Evolutionary conservation across 2,113 vertebrate species (phyloP).

Genomic region (Lagopus muta): DNA sequence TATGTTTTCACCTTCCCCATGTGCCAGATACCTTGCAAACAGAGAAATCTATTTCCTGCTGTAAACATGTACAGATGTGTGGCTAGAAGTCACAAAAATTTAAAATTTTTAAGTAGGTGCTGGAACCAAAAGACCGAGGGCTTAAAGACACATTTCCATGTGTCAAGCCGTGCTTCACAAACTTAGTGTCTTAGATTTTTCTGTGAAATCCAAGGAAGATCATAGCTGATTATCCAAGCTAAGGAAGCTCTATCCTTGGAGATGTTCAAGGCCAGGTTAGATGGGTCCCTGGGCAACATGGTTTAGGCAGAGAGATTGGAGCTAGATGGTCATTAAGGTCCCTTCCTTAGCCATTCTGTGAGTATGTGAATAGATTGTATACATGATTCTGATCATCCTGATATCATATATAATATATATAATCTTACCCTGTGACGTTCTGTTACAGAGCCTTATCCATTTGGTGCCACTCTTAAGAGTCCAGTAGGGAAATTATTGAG

Average conservation of each 20-base stretch:
- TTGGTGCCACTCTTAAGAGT: background rate
- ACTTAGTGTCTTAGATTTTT: background rate
- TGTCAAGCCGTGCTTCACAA: background rate
- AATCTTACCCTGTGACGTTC: background rate
- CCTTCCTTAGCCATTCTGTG: background rate
- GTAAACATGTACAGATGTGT: background rate
- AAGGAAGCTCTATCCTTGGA: background rate
- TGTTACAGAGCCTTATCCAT: background rate
- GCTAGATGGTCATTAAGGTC: background rate
- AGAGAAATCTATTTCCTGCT: background rate
- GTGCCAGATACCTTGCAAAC: background rate
- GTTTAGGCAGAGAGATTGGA: background rate
- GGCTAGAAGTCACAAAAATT: background rate
- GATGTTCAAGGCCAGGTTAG: background rate
- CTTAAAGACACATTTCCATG: background rate
- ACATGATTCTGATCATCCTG: too few species aligned
- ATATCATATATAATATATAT: too few species aligned
- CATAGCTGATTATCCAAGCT: background rate
- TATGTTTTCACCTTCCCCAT: background rate
- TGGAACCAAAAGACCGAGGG: background rate
- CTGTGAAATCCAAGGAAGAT: background rate
- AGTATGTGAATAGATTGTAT: background rate
- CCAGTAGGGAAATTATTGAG: background rate
- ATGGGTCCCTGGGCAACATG: background rate
- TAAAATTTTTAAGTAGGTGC: background rate